These are phyloP conservation scores for Heliconius hewitsoni DNA, from an alignment of 1,140 invertebrate genomes.

Conservation along the genomic window DNA sequence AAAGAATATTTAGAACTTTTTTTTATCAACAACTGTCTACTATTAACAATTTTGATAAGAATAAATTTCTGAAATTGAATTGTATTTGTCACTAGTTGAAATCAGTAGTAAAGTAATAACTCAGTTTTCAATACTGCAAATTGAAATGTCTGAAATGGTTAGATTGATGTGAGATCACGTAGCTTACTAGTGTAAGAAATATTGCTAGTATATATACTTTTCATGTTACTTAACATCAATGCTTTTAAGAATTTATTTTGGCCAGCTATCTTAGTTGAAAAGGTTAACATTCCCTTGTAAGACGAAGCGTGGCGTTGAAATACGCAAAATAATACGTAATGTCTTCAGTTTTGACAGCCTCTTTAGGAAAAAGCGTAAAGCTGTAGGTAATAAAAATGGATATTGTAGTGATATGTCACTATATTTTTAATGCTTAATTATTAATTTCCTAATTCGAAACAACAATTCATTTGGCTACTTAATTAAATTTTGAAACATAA, in stretches of 20 bases:
- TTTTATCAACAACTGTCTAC: no score
- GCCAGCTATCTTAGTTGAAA: no score
- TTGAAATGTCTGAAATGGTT: not conserved
- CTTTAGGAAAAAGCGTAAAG: no score
- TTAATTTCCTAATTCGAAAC: conserved; percentile 3
- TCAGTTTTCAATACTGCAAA: not conserved
- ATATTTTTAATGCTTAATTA: no score
- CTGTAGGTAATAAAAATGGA: no score
- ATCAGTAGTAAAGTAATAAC: not conserved
- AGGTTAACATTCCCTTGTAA: no score
- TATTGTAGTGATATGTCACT: not conserved
- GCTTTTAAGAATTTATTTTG: no score
- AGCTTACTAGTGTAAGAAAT: not conserved
- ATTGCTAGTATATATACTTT: not conserved
- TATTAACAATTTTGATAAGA: no score
- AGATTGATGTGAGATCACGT: not conserved
- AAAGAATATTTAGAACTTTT: no score
- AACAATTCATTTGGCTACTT: not conserved
- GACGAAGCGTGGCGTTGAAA: no score
- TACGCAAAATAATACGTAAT: no score
- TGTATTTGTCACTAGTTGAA: not conserved
- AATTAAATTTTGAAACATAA: conserved; percentile 8
- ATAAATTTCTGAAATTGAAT: not conserved
- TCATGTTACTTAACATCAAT: not conserved
- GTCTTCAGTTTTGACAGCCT: no score